phyloP scores from a whole-genome alignment of 2,888 invertebrate genomes.

The Apotomis betuletana region DNA sequence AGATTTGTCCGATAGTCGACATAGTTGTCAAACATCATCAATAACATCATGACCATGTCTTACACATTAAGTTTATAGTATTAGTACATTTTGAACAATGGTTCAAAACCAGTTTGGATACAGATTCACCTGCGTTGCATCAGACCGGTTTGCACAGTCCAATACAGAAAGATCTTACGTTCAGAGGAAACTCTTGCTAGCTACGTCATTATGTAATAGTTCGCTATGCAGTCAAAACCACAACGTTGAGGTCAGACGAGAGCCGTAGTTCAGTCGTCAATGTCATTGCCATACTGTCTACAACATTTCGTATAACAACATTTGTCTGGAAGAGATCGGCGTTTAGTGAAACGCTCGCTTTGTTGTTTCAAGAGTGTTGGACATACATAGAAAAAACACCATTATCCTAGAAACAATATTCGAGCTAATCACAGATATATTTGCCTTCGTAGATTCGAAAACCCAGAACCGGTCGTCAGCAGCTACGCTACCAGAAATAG shows the following conservation, averaged over 20 bases:
- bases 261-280: not conserved
- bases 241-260: constrained; percentile 54
- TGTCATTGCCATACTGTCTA: constrained; percentile 1
- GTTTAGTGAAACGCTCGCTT: not conserved
- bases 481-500: too few relatives aligned
- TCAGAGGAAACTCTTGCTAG: not conserved
- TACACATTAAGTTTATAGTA: not conserved
- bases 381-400: too few relatives aligned
- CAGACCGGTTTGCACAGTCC: constrained; percentile 44
- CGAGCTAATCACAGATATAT: too few relatives aligned
- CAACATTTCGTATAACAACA: not conserved
- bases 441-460: too few relatives aligned
- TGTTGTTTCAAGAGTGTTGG: too few relatives aligned
- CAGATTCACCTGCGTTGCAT: constrained; percentile 66
- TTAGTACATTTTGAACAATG: not conserved
- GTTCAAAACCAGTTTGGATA: not conserved
- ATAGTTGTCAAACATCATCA: too few relatives aligned
- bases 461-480: too few relatives aligned
- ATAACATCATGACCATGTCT: not conserved
- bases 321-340: not conserved
- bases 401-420: too few relatives aligned
- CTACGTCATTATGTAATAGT: not conserved
- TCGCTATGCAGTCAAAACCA: constrained; percentile 62
- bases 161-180: not conserved
- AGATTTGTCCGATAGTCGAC: too few relatives aligned